These are phyloP conservation scores for Eutrigla gurnardus DNA, from an alignment of 2,797 vertebrate species.

Conservation along the genomic window DNA sequence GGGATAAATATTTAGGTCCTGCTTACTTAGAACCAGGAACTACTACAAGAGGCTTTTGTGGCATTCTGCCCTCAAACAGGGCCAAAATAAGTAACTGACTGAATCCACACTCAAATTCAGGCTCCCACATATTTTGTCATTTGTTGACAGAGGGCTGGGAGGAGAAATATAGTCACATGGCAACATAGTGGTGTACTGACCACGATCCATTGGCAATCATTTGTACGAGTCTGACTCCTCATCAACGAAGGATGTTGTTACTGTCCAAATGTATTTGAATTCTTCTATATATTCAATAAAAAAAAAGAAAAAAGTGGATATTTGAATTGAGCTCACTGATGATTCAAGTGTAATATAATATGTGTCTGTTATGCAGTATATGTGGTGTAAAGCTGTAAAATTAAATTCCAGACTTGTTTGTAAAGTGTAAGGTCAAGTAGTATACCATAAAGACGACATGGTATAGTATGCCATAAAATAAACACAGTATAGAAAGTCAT, in stretches of 20 bases:
- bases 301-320: not conserved
- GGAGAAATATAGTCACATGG: slow-evolving; percentile 26
- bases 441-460: not conserved
- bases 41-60: slow-evolving; percentile 47
- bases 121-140: slow-evolving; percentile 62
- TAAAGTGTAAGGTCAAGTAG: not conserved
- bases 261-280: not conserved
- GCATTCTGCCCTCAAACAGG: slow-evolving; percentile 48
- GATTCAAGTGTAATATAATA: no score
- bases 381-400: not conserved
- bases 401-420: not conserved
- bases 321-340: not conserved
- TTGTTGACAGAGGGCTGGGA: slow-evolving; percentile 66
- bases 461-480: not conserved
- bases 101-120: slow-evolving; percentile 55
- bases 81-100: slow-evolving; percentile 66
- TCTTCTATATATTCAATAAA: not conserved
- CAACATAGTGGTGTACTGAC: slow-evolving; percentile 7
- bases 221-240: slow-evolving; percentile 8
- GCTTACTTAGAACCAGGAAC: slow-evolving; percentile 57
- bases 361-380: no score
- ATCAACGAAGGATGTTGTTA: slow-evolving; percentile 7
- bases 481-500: not conserved
- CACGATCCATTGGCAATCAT: not conserved
- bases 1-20: slow-evolving; percentile 52